These are phyloP conservation scores for Cephalopterus ornatus DNA, from an alignment of 2,113 vertebrate genomes.

Conservation along the genomic window DNA sequence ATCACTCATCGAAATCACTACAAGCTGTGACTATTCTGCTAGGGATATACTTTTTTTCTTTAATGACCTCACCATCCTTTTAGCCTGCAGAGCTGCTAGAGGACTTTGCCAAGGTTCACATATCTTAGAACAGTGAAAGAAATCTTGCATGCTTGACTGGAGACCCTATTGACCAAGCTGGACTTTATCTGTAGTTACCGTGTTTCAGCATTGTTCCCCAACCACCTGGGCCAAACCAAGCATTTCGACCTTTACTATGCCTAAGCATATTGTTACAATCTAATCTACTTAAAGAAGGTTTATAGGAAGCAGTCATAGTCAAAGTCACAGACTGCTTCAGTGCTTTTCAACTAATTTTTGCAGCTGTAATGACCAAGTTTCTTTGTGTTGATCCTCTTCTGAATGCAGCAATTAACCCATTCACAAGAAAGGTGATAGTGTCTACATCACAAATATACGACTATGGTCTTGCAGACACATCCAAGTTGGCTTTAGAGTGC, in stretches of 20 bases:
- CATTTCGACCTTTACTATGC: slow-evolving; percentile 24
- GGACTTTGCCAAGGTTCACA: not conserved
- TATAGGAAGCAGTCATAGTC: not conserved
- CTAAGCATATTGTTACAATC: not conserved
- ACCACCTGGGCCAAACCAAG: slow-evolving; percentile 53
- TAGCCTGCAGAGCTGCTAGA: not conserved
- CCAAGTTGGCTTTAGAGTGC: not conserved
- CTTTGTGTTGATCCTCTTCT: not conserved
- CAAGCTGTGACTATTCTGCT: not conserved
- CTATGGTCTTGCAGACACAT: not conserved
- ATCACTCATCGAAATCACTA: not conserved
- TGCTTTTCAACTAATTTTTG: not conserved
- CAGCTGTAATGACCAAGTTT: not conserved
- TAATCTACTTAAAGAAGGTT: not conserved
- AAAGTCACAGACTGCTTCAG: not conserved
- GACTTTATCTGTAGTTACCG: not conserved
- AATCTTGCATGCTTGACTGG: slow-evolving; percentile 19
- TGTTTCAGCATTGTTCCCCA: slow-evolving; percentile 37
- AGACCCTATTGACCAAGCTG: not conserved
- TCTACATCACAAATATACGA: not conserved
- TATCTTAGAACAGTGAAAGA: slow-evolving; percentile 35
- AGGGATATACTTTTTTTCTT: not conserved
- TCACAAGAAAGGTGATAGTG: not conserved
- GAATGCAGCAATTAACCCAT: not conserved
- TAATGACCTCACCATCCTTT: not conserved